Base-by-base conservation (phyloP, 23 tunicate genomes). In the Ascidia mentula region DNA sequence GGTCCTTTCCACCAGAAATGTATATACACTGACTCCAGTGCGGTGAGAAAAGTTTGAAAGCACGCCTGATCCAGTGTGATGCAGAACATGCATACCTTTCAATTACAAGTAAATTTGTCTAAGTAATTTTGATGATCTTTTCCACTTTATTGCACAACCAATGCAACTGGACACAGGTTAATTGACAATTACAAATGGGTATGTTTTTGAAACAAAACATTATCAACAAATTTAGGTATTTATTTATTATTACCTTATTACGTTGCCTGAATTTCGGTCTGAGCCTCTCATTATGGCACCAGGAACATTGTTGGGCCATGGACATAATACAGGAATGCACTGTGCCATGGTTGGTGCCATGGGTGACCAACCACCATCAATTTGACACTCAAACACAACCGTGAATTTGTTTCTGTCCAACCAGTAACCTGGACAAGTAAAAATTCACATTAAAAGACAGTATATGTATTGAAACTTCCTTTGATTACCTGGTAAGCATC, bases 341-440 rank as follows among this genome's bases (percentile, higher is more conserved):
- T 76, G 69, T 0, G 81, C 36, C 33, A 60, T 30, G 30, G 72
- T 35, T 18, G 90, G 90, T 0, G 82, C 45, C 46, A 69, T 40
- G 1, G 97, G 97, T 13, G 30, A 12, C 97, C 97, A 91, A 36
- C 36, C 7, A n/a, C 97, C 97, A 59, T 61, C 34, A 26, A 39
- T 34, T 36, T 69, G 80, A 69, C 97, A 91, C n/a, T 61, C 72
- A 31, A 91, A 82, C 28, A 33, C 46, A 18, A 34, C 80, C 0
- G 40, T 26, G 36, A 35, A 46, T 12, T 46, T 17, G 20, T 83
- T 90, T 59, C 77, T 76, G 59, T 91, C 97, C 40, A 91, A 77
- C 97, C 97, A 91, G 26, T 76, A 82, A 12, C 97, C 97, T 91
- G 80, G 45, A 78, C 1, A 9, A n/a, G n/a, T n/a, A n/a, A n/a